Percentiles rank a stretch among this genome's conserved stretches.
Conservation (phyloP, 2,113 vertebrate species). For the Haemorhous mexicanus region DNA sequence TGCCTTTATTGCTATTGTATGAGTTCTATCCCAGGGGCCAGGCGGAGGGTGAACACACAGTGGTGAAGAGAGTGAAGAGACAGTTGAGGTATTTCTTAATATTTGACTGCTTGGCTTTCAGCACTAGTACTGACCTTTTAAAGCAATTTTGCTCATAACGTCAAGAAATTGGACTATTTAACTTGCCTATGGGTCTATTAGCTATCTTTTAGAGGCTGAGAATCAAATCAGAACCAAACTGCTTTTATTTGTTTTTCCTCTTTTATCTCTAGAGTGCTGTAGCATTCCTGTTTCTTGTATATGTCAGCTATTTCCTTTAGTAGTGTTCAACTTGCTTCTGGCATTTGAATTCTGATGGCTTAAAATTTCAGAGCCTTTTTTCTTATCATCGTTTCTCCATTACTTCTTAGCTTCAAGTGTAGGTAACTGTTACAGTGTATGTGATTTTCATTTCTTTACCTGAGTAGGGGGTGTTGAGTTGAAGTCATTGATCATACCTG, state of each 20-base stretch:
- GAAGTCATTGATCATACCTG: background rate
- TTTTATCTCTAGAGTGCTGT: background rate
- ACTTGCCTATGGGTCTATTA: background rate
- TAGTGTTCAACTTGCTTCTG: background rate
- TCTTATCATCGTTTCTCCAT: background rate
- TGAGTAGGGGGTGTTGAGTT: background rate
- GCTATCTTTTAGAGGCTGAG: background rate
- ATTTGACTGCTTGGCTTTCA: slow-evolving; percentile 10
- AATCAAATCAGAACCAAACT: background rate
- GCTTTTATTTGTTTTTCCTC: background rate
- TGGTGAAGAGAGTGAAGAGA: background rate
- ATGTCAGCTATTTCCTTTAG: background rate
- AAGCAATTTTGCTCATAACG: background rate
- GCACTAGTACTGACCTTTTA: background rate
- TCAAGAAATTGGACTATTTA: background rate
- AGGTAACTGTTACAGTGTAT: background rate
- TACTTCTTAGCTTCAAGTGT: background rate
- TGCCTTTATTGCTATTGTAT: background rate
- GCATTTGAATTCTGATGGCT: background rate
- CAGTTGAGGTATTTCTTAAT: background rate
- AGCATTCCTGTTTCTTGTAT: background rate
- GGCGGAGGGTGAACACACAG: background rate
- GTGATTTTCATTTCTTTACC: background rate
- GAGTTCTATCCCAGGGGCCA: background rate
- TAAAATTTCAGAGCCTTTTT: background rate